Evolutionary conservation across 2,113 vertebrate genomes (phyloP).

Genomic region (Athene noctua): DNA sequence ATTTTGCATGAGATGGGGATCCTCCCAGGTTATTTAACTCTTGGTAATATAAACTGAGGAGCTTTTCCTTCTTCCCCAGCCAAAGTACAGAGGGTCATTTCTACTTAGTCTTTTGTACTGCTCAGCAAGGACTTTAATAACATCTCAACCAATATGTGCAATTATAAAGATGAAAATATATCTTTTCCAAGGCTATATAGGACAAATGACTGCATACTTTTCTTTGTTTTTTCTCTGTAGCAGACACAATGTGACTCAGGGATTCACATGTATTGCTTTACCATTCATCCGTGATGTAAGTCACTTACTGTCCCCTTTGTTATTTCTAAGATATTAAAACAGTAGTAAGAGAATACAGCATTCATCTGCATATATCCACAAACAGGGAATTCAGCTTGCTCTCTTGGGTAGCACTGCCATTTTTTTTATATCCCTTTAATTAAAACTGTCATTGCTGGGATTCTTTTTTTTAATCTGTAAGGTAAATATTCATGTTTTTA

Average conservation of each 20-base stretch:
- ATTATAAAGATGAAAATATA: not conserved
- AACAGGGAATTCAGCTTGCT: constrained; percentile 16
- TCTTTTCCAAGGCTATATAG: not conserved
- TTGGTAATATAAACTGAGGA: not conserved
- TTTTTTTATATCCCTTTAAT: constrained; percentile 58
- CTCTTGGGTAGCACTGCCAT: not conserved
- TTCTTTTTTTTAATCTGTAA: constrained; percentile 46
- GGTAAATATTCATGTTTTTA: constrained; percentile 65
- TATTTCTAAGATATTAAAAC: constrained; percentile 12
- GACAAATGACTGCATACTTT: not conserved
- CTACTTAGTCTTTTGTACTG: not conserved
- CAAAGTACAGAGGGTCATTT: not conserved
- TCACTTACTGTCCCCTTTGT: constrained; percentile 22
- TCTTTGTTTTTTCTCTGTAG: not conserved
- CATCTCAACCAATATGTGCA: not conserved
- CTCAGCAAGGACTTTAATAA: not conserved
- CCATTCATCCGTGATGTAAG: not conserved
- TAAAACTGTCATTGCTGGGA: constrained; percentile 28
- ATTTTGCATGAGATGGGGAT: not conserved
- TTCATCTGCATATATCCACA: not conserved
- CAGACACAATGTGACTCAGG: not conserved
- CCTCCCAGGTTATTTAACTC: not conserved
- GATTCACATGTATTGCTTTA: not conserved
- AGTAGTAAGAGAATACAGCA: not conserved
- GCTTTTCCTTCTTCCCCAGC: not conserved